phyloP scores from a whole-genome alignment of 92 coral and sea anemone genomes.

The Heliopora coerulea region DNA sequence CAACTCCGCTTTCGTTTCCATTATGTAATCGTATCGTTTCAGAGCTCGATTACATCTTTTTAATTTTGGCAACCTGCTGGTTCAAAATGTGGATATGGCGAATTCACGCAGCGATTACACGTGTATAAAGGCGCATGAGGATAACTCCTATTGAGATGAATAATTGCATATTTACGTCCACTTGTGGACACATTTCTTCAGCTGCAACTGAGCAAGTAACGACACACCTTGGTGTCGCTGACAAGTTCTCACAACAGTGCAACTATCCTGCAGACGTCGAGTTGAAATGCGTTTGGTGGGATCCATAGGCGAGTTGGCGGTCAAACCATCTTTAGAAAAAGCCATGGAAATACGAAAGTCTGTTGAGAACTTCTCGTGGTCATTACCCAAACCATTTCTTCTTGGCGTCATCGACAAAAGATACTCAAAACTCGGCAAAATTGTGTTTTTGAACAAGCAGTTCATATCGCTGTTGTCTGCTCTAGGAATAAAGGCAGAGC shows the following conservation, averaged over 20 bases:
- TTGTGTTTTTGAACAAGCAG: conserved; percentile 85
- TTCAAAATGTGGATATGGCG: too few species aligned
- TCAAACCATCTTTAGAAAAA: conserved; percentile 50
- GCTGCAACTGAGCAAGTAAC: conserved; percentile 52
- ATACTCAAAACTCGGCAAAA: conserved; percentile 72
- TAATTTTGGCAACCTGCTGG: too few species aligned
- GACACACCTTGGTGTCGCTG: conserved; percentile 33
- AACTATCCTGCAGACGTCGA: conserved; percentile 76
- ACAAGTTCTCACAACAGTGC: conserved; percentile 49
- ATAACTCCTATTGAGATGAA: conserved; percentile 59
- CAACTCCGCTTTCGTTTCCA: too few species aligned
- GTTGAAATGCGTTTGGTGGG: conserved; percentile 80
- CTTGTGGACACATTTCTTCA: conserved; percentile 75
- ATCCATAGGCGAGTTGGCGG: conserved; percentile 78
- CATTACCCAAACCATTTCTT: conserved; percentile 64
- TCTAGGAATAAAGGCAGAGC: conserved; percentile 75
- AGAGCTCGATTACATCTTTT: too few species aligned
- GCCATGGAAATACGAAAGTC: conserved; percentile 82
- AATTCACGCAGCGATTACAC: too few species aligned
- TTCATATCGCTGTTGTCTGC: conserved; percentile 82
- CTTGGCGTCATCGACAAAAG: conserved; percentile 85
- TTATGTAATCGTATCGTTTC: too few species aligned
- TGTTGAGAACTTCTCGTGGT: conserved; percentile 80
- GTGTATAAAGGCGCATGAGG: too few species aligned
- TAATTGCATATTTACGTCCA: conserved; percentile 74